Percentiles rank a stretch among this genome's conserved stretches.
Conservation (phyloP, 2,888 invertebrate genomes). For the Falcaria lacertinaria region DNA sequence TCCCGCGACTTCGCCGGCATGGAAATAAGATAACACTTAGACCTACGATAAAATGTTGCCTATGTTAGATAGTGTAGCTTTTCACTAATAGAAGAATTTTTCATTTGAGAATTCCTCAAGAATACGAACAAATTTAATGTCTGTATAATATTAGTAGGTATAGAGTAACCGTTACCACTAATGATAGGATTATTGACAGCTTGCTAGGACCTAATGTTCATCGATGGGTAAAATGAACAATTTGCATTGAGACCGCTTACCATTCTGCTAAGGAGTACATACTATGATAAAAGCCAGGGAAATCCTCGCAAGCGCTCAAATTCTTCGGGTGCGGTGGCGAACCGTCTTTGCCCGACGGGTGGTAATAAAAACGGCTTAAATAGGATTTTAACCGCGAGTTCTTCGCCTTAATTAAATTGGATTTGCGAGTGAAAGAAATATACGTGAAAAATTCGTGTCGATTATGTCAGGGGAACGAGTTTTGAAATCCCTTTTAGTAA, state of each 20-base stretch:
- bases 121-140: no score
- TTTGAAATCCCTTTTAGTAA: slow-evolving; percentile 62
- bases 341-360: slow-evolving; percentile 75
- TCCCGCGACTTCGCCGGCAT: no score
- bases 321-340: slow-evolving; percentile 70
- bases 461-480: slow-evolving; percentile 70
- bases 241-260: slow-evolving; percentile 67
- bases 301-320: slow-evolving; percentile 71
- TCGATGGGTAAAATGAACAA: slow-evolving; percentile 47
- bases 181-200: no score
- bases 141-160: no score
- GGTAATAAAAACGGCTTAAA: slow-evolving; percentile 80
- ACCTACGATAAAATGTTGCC: no score
- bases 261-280: slow-evolving; percentile 48
- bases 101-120: no score
- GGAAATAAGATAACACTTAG: no score
- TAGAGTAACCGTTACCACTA: no score
- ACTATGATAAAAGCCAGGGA: slow-evolving; percentile 67
- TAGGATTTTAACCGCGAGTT: slow-evolving; percentile 79
- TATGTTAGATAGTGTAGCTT: no score
- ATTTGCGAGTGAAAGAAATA: slow-evolving; percentile 77
- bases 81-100: no score
- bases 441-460: slow-evolving; percentile 77
- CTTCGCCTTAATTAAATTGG: slow-evolving; percentile 79
- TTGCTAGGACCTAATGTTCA: slow-evolving; percentile 6